These are phyloP conservation scores for Drusus annulatus DNA, from an alignment of 1,140 invertebrate species.

Conservation along the genomic window DNA sequence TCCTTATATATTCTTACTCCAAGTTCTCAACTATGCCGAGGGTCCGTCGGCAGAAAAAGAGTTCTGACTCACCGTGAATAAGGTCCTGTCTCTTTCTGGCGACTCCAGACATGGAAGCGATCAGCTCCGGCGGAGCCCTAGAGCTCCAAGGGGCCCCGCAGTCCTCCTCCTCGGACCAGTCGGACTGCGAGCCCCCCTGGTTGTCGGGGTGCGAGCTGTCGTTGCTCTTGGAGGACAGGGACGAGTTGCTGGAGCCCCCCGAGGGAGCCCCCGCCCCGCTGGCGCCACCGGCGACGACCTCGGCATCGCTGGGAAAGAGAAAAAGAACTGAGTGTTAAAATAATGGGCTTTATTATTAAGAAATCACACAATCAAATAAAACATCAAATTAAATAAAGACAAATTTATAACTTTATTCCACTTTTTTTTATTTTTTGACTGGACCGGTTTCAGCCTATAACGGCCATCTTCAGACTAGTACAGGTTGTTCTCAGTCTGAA, in stretches of 20 bases:
- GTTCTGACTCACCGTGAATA: slow-evolving; percentile 85
- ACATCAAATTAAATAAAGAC: no score
- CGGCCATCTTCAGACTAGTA: no score
- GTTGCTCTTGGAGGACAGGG: slow-evolving; percentile 68
- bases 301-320: slow-evolving; percentile 50
- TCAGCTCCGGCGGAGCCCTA: slow-evolving; percentile 84
- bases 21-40: no score
- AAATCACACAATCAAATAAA: no score
- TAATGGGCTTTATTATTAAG: no score
- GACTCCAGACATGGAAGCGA: slow-evolving; percentile 71
- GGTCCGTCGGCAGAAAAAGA: not conserved
- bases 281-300: slow-evolving; percentile 64
- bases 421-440: no score
- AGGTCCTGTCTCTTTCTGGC: slow-evolving; percentile 96
- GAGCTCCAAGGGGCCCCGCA: slow-evolving; percentile 80
- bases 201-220: slow-evolving; percentile 68
- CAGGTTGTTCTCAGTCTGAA: no score
- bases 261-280: slow-evolving; percentile 67
- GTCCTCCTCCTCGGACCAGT: slow-evolving; percentile 72
- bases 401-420: no score
- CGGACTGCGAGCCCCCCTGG: slow-evolving; percentile 67
- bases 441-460: no score
- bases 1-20: no score
- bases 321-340: not conserved
- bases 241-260: slow-evolving; percentile 69